Percentiles rank a stretch among this genome's conserved stretches.
Conservation (phyloP, 2,113 vertebrate genomes). For the Axis porcinus region DNA sequence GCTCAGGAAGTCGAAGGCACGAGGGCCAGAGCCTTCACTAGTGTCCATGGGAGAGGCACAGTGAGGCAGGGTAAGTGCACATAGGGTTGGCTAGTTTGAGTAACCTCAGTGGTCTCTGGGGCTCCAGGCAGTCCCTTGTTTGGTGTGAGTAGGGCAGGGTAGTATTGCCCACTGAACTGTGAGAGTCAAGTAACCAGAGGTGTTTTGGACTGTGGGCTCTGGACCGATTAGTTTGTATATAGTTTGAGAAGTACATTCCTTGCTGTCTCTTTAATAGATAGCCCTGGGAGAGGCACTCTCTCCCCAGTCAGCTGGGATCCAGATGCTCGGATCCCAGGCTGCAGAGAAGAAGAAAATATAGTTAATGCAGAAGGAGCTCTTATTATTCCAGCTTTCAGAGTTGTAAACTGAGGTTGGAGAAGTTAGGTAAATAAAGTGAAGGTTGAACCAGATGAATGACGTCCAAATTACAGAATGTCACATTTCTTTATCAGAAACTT, state of each 20-base stretch:
- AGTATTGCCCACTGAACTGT: not conserved
- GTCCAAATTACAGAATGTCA: not conserved
- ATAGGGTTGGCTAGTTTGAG: not conserved
- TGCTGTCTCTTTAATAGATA: not conserved
- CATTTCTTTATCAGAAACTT: conserved; percentile 4
- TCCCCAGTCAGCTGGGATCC: not conserved
- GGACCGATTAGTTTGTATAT: not conserved
- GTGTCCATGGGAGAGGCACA: not conserved
- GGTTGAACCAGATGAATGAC: not conserved
- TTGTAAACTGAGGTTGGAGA: not conserved
- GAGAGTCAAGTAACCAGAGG: not conserved
- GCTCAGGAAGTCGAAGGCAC: not conserved
- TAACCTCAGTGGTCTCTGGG: not conserved
- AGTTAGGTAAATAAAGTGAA: not conserved
- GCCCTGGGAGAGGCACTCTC: not conserved
- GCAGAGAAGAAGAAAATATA: not conserved
- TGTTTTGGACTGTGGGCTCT: not conserved
- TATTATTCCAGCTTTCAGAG: not conserved
- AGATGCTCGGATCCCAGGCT: not conserved
- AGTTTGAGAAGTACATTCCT: not conserved
- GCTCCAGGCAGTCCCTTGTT: not conserved
- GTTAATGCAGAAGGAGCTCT: not conserved
- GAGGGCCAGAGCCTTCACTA: not conserved
- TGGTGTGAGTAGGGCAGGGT: no score
- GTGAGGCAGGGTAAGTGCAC: no score